These are phyloP conservation scores for Aphelinus atriplicis DNA, from an alignment of 1,140 invertebrate species.

Conservation along the genomic window DNA sequence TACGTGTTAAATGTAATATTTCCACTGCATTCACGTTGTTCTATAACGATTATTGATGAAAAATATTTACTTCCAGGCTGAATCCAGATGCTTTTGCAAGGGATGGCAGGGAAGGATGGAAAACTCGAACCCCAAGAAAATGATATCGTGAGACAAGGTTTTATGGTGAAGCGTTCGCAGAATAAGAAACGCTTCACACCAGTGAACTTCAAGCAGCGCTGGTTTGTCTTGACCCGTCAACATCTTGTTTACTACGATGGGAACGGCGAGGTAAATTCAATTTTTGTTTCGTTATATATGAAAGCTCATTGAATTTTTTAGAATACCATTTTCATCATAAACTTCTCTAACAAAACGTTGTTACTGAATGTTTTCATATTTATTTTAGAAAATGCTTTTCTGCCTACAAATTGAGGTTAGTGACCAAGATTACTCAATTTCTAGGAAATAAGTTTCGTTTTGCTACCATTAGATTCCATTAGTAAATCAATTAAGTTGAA, in stretches of 20 bases:
- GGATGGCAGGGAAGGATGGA: conserved; percentile 61
- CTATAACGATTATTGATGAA: neutral
- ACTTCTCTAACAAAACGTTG: conserved; percentile 17
- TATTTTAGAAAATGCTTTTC: conserved; percentile 44
- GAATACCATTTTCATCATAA: conserved; percentile 9
- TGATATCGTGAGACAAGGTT: conserved; percentile 68
- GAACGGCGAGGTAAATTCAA: conserved; percentile 71
- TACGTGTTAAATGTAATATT: too few relatives aligned
- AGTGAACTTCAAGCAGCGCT: conserved; percentile 86
- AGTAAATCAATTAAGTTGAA: conserved; percentile 37
- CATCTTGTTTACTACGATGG: conserved; percentile 83
- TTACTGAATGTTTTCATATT: conserved; percentile 41
- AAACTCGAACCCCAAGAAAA: conserved; percentile 56
- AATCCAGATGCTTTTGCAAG: conserved; percentile 34
- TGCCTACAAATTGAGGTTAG: conserved; percentile 43
- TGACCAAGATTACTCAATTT: conserved; percentile 40
- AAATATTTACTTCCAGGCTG: conserved; percentile 29
- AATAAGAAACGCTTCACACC: conserved; percentile 87
- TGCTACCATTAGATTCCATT: conserved; percentile 28
- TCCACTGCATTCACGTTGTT: too few relatives aligned
- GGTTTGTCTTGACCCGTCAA: conserved; percentile 81
- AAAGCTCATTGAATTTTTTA: neutral
- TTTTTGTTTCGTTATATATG: neutral
- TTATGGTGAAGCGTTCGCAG: conserved; percentile 87
- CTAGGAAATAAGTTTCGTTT: conserved; percentile 40